Evolutionary conservation across 2,113 vertebrate genomes (phyloP).

Genomic region (Hydropotes inermis): DNA sequence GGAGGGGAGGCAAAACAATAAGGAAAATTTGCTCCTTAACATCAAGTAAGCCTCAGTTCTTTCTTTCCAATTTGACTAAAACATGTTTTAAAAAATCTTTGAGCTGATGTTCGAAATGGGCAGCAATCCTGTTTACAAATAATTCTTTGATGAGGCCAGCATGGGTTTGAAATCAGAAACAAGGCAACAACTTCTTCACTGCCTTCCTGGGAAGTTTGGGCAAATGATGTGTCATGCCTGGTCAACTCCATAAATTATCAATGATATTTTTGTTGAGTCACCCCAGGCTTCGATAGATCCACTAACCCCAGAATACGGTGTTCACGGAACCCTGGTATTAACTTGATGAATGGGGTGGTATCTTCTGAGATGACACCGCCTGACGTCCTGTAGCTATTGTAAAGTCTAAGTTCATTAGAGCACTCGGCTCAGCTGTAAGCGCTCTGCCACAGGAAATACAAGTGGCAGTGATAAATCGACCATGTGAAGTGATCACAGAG

Average conservation of each 20-base stretch:
- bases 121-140: background rate
- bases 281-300: slow-evolving; percentile 26
- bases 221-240: background rate
- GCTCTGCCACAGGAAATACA: background rate
- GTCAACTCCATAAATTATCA: slow-evolving; percentile 26
- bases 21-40: background rate
- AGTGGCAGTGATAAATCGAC: background rate
- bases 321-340: background rate
- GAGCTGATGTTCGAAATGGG: background rate
- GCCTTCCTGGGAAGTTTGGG: background rate
- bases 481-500: background rate
- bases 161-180: background rate
- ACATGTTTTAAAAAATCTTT: background rate
- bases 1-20: background rate
- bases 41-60: background rate
- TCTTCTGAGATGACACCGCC: background rate
- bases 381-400: slow-evolving; percentile 31
- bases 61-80: background rate
- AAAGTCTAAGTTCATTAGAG: slow-evolving; percentile 32
- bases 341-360: background rate
- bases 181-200: background rate
- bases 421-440: background rate
- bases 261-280: slow-evolving; percentile 34
- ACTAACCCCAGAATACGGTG: background rate
- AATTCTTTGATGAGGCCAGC: background rate